Evolutionary conservation across 1,140 invertebrate genomes (phyloP).

Genomic region (Oscheius sp.): DNA sequence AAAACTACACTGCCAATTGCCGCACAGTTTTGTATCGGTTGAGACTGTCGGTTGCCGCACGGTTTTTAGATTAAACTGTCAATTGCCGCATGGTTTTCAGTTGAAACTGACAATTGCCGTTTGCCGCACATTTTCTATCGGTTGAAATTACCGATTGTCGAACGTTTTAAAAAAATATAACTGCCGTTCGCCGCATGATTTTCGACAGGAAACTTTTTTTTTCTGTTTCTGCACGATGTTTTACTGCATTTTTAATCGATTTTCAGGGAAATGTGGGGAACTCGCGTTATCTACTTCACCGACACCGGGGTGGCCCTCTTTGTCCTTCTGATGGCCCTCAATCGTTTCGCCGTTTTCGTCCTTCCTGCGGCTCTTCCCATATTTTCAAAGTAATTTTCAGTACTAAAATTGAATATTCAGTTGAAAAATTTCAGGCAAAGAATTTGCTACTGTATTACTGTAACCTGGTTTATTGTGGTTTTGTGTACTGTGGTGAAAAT

Average conservation of each 20-base stretch:
- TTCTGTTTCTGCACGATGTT: background rate
- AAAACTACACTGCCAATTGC: no score
- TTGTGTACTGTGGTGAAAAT: background rate
- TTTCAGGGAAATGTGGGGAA: background rate
- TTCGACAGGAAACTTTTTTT: background rate
- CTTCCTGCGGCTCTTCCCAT: background rate
- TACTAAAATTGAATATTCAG: background rate
- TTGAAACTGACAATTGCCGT: no score
- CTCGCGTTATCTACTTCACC: slow-evolving; percentile 7
- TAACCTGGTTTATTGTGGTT: background rate
- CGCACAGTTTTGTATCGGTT: no score
- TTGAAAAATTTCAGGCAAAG: background rate
- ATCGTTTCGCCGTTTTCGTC: slow-evolving; percentile 16
- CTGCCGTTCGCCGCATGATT: no score
- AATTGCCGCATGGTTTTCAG: background rate
- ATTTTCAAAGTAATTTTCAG: slow-evolving; percentile 1
- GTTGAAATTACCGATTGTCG: no score
- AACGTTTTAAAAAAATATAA: no score
- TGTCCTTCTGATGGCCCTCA: slow-evolving; percentile 13
- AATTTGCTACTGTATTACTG: background rate
- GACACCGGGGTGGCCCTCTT: background rate
- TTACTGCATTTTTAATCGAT: background rate
- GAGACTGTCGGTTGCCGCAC: no score
- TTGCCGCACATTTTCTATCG: no score
- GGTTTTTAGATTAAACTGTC: background rate